Evolutionary conservation across 2,888 invertebrate genomes (phyloP).

Genomic region (Microctonus aethiopoides): DNA sequence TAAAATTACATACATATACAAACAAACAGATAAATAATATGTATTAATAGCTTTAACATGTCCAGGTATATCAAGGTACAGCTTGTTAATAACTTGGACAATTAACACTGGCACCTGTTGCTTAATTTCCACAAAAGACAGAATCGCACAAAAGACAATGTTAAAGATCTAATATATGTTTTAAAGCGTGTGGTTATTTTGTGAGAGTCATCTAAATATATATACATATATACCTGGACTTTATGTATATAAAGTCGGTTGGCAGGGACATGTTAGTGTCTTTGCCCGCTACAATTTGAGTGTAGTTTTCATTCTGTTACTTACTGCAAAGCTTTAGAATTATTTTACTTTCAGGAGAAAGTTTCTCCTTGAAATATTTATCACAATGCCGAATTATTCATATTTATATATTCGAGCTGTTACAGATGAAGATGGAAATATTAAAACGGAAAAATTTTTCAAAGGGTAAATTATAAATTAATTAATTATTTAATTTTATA

Average conservation of each 20-base stretch:
- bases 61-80: not conserved
- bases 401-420: constrained; percentile 57
- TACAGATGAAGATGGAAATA: constrained; percentile 44
- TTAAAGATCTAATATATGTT: not conserved
- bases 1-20: too few species aligned
- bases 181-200: constrained; percentile 30
- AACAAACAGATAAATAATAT: too few species aligned
- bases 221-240: constrained; percentile 25
- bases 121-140: not conserved
- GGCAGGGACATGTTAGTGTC: not conserved
- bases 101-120: constrained; percentile 19
- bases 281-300: constrained; percentile 43
- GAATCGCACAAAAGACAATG: not conserved
- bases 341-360: not conserved
- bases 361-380: not conserved
- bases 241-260: constrained; percentile 28
- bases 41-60: not conserved
- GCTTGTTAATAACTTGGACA: not conserved
- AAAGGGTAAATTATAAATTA: constrained; percentile 56
- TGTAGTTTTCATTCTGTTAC: constrained; percentile 37
- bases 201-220: constrained; percentile 31
- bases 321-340: constrained; percentile 13
- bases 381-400: constrained; percentile 53
- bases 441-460: constrained; percentile 53
- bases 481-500: not conserved